Base-by-base conservation (phyloP, 2,797 vertebrate species). In the Mus caroli region DNA sequence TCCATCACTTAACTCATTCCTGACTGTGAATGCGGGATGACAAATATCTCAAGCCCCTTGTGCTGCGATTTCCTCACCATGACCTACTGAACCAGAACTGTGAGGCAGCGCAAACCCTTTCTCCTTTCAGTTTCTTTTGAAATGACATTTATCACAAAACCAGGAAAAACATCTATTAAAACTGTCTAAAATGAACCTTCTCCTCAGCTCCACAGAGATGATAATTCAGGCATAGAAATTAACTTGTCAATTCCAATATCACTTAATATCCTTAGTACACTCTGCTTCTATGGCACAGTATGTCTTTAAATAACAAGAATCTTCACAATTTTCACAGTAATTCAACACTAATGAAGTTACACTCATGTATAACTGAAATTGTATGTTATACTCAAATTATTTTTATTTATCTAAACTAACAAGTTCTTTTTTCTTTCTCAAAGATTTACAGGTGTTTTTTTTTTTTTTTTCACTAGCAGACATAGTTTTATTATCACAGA, bases 281-380 rank as follows among this genome's bases (percentile, higher is more conserved):
- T 20, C 3, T 60, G 10, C 8, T 31, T 93, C 14, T 76, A 46
- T 46, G 31, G n/a, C 6, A 69, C 52, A 60, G 26, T 11, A 10
- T 60, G 37, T 62, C 67, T 97, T 88, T 83, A 15, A 26, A 54
- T 88, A 58, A 69, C 22, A 28, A 92, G 46, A 43, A 80, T 97
- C 46, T 73, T 92, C 20, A 93, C 11, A 88, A 22, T 95, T 92
- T 95, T 88, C 75, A 10, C 17, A 84, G 69, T 71, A 69, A 84
- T 60, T 83, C 31, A 54, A 3, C 13, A 58, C 83, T 90, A 31
- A 60, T 76, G 8, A 46, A 91, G 50, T 50, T 50, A 50, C 12
- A 50, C 50, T 50, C 50, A 50, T 50, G 50, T 50, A 50, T 50
- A 50, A 50, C 50, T 50, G 10, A 50, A 12, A 50, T 50, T 86